These are phyloP conservation scores for Xestia sexstrigata DNA, from an alignment of 2,888 invertebrate species.

Conservation along the genomic window DNA sequence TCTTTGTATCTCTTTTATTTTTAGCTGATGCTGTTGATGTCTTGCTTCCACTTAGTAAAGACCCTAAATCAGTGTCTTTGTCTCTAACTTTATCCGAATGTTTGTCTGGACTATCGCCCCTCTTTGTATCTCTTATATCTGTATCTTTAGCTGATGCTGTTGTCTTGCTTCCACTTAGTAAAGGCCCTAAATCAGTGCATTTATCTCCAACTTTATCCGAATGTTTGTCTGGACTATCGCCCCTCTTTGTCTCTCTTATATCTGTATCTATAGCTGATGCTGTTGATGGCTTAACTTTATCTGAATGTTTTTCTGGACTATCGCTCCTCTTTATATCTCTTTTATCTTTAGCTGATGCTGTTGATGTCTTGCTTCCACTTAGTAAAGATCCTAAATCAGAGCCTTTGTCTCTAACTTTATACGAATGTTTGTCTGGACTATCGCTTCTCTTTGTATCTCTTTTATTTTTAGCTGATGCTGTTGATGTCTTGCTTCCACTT, in stretches of 20 bases:
- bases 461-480: no score
- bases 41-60: background rate
- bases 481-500: no score
- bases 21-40: background rate
- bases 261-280: conserved; percentile 4
- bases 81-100: background rate
- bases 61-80: background rate
- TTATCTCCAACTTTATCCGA: background rate
- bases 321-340: no score
- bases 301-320: no score
- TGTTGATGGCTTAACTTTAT: no score
- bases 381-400: no score
- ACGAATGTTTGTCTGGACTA: no score
- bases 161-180: background rate
- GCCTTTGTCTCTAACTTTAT: no score
- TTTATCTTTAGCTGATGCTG: no score
- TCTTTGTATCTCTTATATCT: background rate
- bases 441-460: no score
- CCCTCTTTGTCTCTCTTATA: background rate
- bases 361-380: no score
- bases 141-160: background rate
- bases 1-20: background rate
- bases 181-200: background rate
- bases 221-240: background rate
- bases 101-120: background rate